Base-by-base conservation (phyloP, 2,888 invertebrate genomes). In the Plagodis pulveraria region DNA sequence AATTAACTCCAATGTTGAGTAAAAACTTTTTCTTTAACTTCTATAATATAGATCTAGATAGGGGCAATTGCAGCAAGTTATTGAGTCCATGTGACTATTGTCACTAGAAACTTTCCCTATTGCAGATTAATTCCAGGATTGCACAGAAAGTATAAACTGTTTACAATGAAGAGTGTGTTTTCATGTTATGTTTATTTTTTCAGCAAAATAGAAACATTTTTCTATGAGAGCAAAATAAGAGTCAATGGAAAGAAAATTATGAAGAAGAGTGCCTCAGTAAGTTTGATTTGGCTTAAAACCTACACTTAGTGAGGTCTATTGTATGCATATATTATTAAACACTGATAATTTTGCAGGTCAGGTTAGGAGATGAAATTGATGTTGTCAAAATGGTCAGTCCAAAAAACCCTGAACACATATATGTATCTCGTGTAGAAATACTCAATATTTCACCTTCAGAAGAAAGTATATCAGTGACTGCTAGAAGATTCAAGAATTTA, bases 161-260 rank as follows among this genome's bases (percentile, higher is more conserved):
- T 22, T 22, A 22, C 22, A 22, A 22, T 22, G 22, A 22, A 22
- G 22, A 22, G 4, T 4, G 4, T 22, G 22, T 22, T 22, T 22
- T 22, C 22, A 22, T 22, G 4, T 22, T 1, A 22, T 22, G 22
- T 22, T 22, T 22, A n/a, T n/a, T 53, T 9, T 56, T 57, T 55
- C 83, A 96, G 96, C 79, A 97, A 97, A 94, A 93, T 97, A 44
- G 97, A 97, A 78, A 93, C 94, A 52, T 85, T 95, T 50, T 97
- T 98, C 81, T 97, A 97, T 87, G 96, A 96, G 67, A 96, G 96
- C 76, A 96, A 95, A 91, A 94, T 98, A 63, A 94, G 96, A 74
- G 81, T 97, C 0, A 98, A 98, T 89, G 97, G 97, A 6, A 92
- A 94, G 66, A 96, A 96, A 80, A 84, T 96, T 0, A 64, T 90